A percentile compares a stretch with the other conserved stretches of the same genome.
phyloP scores from a whole-genome alignment of 2,888 invertebrate species.

The Eurytoma californica region DNA sequence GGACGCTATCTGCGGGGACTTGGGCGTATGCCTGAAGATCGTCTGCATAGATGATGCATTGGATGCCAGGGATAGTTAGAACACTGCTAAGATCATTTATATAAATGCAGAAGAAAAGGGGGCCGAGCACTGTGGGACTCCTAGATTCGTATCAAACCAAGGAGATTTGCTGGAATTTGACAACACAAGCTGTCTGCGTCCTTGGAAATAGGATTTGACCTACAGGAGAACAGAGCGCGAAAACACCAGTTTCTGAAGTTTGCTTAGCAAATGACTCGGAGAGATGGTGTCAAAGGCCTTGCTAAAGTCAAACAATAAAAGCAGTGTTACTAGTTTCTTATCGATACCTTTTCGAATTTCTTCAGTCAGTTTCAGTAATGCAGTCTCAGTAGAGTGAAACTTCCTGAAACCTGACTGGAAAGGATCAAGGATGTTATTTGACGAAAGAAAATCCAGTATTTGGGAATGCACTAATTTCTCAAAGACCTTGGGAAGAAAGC shows the following conservation, averaged over 20 bases:
- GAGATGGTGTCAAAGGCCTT: slow-evolving; percentile 6
- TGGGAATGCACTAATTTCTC: slow-evolving; percentile 1
- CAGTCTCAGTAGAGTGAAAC: not conserved
- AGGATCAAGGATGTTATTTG: not conserved
- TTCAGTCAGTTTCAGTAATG: not conserved
- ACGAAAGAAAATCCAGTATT: not conserved
- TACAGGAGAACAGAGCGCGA: not conserved
- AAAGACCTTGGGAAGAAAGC: not conserved
- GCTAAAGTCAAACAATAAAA: no score
- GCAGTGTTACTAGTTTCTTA: slow-evolving; percentile 1
- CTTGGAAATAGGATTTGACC: not conserved
- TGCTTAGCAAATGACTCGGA: not conserved
- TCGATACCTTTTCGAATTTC: not conserved
- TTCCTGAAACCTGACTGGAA: not conserved
- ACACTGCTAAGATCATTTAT: not conserved
- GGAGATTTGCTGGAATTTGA: not conserved
- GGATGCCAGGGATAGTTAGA: not conserved
- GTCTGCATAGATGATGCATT: not conserved
- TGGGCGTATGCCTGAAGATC: not conserved
- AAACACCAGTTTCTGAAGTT: not conserved
- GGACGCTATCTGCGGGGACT: not conserved
- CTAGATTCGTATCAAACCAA: not conserved
- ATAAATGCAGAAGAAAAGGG: not conserved
- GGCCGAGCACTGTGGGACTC: slow-evolving; percentile 9
- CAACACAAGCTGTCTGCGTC: not conserved